Evolutionary conservation across 2,888 invertebrate species (phyloP), one percentile per base, ranked within the genome.

Genomic region (Meloe dianella): DNA sequence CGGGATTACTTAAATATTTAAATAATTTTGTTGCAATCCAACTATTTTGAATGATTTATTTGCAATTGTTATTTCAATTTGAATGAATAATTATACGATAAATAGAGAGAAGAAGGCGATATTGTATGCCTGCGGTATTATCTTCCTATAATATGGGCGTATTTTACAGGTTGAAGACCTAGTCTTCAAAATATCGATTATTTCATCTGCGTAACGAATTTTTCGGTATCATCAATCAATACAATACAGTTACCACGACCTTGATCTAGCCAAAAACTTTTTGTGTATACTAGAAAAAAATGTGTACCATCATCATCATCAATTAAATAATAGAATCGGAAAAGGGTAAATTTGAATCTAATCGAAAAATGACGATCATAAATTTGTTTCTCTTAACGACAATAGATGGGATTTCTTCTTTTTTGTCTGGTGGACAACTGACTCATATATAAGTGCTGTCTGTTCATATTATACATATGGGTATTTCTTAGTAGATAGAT

Each of bases 211-310:
- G 5, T 38, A 10, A 12, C 20, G 9, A 10, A 8, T 47, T 9
- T 47, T 20, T 47, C 8, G 47, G 9, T 20, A 47, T 17, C n/a
- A n/a, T 27, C 27, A n/a, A n/a, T 27, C 27, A 27, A 27, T 27
- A 27, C 47, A 20, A 47, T 47, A 47, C 47, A 20, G 47, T 47
- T 47, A 47, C n/a, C 47, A 22, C 47, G 47, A 47, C 47, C 47
- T 47, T 47, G 38, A 5, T 41, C 38, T 47, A 47, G 9, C 14
- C 14, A 14, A 35, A 35, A 14, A 1, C 14, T 3, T 30, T 30
- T 17, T 41, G 38, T 38, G n/a, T 14, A n/a, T 20, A n/a, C n/a
- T n/a, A n/a, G 20, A 20, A 9, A 17, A 6, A 47, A 47, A 47
- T 20, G 2, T 17, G 17, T 17, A 47, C 6, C 6, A 4, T 17